phyloP scores from a whole-genome alignment of 2,888 invertebrate genomes.

The Leptopilina syphax region DNA sequence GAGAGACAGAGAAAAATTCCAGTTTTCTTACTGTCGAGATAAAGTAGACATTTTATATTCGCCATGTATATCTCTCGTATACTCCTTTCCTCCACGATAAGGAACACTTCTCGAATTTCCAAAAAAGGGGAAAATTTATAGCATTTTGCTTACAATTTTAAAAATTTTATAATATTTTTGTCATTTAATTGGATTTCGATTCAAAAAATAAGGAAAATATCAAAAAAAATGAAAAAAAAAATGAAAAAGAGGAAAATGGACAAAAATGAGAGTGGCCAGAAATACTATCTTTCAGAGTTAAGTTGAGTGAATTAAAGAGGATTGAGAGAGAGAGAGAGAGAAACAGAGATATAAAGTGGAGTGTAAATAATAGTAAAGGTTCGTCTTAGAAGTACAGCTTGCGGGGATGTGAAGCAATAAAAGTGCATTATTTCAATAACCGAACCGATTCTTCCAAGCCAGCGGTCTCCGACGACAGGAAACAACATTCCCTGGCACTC shows the following conservation, averaged over 20 bases:
- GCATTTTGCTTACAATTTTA: neutral
- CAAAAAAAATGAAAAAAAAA: neutral
- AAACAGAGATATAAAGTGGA: neutral
- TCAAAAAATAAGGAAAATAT: too few relatives aligned
- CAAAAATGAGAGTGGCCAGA: too few relatives aligned
- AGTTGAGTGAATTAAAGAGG: neutral
- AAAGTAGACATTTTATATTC: conserved; percentile 24
- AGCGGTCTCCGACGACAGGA: conserved; percentile 71
- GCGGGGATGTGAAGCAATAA: conserved; percentile 61
- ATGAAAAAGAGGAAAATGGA: neutral
- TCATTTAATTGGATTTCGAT: too few relatives aligned
- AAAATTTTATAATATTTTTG: too few relatives aligned
- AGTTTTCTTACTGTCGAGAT: conserved; percentile 12
- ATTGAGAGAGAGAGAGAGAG: neutral
- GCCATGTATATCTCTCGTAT: neutral
- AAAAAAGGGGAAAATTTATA: neutral
- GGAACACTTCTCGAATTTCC: neutral
- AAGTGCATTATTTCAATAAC: conserved; percentile 75
- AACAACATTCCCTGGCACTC: conserved; percentile 73
- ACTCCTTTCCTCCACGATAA: neutral
- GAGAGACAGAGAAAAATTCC: conserved; percentile 6
- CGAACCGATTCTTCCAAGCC: conserved; percentile 73
- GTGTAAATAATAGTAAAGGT: conserved; percentile 2
- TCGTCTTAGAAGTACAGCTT: conserved; percentile 26
- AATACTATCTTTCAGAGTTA: too few relatives aligned